Conservation (phyloP, 2,888 invertebrate species). For the Eugnorisma glareosa region DNA sequence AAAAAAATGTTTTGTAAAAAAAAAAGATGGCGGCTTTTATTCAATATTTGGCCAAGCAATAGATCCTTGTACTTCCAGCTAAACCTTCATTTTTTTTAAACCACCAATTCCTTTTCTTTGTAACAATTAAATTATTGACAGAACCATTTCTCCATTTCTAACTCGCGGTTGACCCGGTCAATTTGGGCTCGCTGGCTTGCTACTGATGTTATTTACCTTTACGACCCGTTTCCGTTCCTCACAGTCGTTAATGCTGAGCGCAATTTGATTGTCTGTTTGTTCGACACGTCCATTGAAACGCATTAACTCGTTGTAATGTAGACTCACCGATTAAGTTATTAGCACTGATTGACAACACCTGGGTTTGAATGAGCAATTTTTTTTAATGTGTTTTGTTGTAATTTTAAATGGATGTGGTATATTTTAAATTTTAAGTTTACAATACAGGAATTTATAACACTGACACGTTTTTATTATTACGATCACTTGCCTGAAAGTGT, state of each 20-base stretch:
- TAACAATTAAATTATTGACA: constrained; percentile 5
- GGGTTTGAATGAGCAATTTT: constrained; percentile 7
- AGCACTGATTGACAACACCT: constrained; percentile 47
- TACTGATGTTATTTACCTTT: constrained; percentile 65
- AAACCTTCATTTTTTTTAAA: not conserved
- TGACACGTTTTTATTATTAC: not conserved
- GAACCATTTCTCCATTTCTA: constrained; percentile 31
- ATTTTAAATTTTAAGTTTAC: not conserved
- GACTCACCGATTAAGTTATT: constrained; percentile 48
- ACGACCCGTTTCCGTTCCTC: constrained; percentile 72
- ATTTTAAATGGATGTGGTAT: not conserved
- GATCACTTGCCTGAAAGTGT: not conserved
- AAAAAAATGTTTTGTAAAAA: not conserved
- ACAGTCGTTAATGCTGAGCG: constrained; percentile 51
- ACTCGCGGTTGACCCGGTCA: constrained; percentile 53
- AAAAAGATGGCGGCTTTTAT: not conserved
- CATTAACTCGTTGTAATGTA: constrained; percentile 24
- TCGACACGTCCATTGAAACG: constrained; percentile 45
- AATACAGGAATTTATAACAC: constrained; percentile 8
- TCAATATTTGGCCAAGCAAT: not conserved
- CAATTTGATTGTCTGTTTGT: constrained; percentile 59
- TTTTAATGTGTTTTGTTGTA: constrained; percentile 18
- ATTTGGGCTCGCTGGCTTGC: constrained; percentile 73
- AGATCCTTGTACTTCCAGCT: not conserved
- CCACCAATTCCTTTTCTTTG: not conserved